Percentiles rank a stretch among this genome's conserved stretches.
These are phyloP conservation scores for Scarus forsteni DNA, from an alignment of 2,797 vertebrate genomes.

Conservation along the genomic window DNA sequence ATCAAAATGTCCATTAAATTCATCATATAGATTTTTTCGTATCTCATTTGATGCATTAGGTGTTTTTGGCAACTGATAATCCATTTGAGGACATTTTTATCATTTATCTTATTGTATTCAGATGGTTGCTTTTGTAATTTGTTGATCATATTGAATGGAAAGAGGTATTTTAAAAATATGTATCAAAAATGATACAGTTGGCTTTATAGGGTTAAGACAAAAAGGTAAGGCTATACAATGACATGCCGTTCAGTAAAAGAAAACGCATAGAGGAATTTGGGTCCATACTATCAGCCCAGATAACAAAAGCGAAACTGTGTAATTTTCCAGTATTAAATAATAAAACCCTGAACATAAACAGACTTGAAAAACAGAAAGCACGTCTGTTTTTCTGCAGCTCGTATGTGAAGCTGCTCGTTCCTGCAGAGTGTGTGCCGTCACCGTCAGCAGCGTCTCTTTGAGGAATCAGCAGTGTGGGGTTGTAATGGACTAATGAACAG, in stretches of 20 bases:
- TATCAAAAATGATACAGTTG: too few species aligned
- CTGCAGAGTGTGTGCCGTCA: constrained; percentile 28
- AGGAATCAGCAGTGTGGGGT: constrained; percentile 87
- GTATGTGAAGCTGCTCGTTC: constrained; percentile 31
- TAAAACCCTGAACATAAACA: background rate
- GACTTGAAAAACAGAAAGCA: background rate
- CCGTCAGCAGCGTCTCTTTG: constrained; percentile 52
- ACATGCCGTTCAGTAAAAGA: background rate
- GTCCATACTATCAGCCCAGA: background rate
- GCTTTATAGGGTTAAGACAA: too few species aligned
- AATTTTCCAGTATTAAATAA: background rate
- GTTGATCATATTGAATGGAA: too few species aligned
- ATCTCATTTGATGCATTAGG: too few species aligned
- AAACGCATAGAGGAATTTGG: background rate
- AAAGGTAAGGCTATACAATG: too few species aligned
- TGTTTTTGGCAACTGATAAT: too few species aligned
- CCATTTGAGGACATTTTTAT: too few species aligned
- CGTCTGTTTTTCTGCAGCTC: constrained; percentile 5
- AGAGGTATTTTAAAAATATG: too few species aligned
- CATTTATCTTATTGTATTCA: too few species aligned
- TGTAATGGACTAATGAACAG: constrained; percentile 98
- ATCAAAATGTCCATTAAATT: too few species aligned
- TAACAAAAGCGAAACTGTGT: background rate
- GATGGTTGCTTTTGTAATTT: too few species aligned
- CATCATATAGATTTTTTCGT: too few species aligned